Percentiles rank a stretch among this genome's conserved stretches.
Evolutionary conservation across 2,888 invertebrate species (phyloP).

Genomic region (Heteropelma amictum): DNA sequence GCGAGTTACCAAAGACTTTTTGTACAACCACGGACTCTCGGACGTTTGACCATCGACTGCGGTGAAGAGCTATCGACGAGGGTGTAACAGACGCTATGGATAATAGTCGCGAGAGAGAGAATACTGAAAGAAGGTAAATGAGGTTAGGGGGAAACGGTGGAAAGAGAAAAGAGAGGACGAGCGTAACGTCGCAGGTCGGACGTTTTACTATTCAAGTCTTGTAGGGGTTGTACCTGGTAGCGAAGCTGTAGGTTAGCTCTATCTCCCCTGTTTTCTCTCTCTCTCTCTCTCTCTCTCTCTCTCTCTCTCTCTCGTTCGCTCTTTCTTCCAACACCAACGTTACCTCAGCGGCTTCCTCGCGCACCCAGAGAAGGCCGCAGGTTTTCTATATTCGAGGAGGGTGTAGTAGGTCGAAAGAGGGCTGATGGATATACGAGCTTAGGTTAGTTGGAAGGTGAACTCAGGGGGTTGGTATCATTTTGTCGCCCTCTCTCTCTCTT

Average conservation of each 20-base stretch:
- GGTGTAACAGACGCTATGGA: conserved; percentile 15
- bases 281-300: conserved; percentile 6
- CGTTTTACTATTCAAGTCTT: conserved; percentile 50
- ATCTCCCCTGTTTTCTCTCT: conserved; percentile 22
- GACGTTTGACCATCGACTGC: conserved; percentile 29
- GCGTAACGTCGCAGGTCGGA: conserved; percentile 45
- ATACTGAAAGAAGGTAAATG: not conserved
- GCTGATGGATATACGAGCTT: conserved; percentile 5
- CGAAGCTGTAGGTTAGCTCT: conserved; percentile 35
- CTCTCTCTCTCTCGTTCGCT: conserved; percentile 4
- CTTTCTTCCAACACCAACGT: not conserved
- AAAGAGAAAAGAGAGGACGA: conserved; percentile 13
- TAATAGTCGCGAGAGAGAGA: conserved; percentile 8
- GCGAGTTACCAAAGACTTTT: conserved; percentile 12
- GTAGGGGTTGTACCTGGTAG: conserved; percentile 47
- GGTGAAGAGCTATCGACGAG: not conserved
- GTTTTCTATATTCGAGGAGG: not conserved
- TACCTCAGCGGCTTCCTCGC: conserved; percentile 23
- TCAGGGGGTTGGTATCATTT: conserved; percentile 16
- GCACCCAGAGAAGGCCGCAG: conserved; percentile 18
- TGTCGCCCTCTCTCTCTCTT: not conserved
- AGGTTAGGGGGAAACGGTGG: not conserved
- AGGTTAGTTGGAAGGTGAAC: conserved; percentile 20
- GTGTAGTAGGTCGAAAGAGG: conserved; percentile 23
- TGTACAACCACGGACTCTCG: conserved; percentile 4